Percentiles rank a stretch among this genome's conserved stretches.
These are phyloP conservation scores for Cheilinus undulatus DNA, from an alignment of 2,113 vertebrate genomes.

Conservation along the genomic window DNA sequence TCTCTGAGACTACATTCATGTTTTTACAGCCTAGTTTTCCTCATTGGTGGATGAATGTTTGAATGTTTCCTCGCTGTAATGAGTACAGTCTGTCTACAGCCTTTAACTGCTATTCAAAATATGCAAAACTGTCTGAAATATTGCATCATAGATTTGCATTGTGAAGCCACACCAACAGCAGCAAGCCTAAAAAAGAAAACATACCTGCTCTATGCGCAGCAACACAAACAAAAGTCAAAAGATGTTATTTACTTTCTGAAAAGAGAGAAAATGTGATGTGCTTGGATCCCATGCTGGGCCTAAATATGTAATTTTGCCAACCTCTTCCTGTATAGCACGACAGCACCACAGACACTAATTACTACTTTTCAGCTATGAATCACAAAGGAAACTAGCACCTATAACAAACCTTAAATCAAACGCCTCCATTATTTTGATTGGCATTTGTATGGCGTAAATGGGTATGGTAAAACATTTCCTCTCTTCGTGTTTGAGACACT, in stretches of 20 bases:
- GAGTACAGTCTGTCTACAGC: too few species aligned
- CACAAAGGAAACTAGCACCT: conserved; percentile 47
- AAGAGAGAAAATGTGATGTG: conserved; percentile 11
- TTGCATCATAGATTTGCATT: background rate
- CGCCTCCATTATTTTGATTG: conserved; percentile 46
- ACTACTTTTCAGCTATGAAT: conserved; percentile 42
- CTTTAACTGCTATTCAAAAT: background rate
- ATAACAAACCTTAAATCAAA: conserved; percentile 50
- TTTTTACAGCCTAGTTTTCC: too few species aligned
- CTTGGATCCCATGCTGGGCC: conserved; percentile 19
- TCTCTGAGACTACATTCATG: too few species aligned
- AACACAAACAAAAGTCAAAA: conserved; percentile 8
- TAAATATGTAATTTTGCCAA: conserved; percentile 58
- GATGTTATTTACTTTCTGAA: conserved; percentile 5
- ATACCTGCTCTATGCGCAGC: background rate
- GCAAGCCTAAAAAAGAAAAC: background rate
- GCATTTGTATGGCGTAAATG: conserved; percentile 33
- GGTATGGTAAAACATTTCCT: conserved; percentile 10
- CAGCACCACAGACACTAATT: conserved; percentile 58
- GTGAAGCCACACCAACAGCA: background rate
- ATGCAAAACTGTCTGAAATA: background rate
- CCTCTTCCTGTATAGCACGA: conserved; percentile 35
- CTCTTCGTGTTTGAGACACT: conserved; percentile 1
- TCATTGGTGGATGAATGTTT: too few species aligned
- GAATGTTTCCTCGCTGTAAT: too few species aligned